Base-by-base conservation (phyloP, 2,797 vertebrate species). In the Acipenser oxyrinchus region DNA sequence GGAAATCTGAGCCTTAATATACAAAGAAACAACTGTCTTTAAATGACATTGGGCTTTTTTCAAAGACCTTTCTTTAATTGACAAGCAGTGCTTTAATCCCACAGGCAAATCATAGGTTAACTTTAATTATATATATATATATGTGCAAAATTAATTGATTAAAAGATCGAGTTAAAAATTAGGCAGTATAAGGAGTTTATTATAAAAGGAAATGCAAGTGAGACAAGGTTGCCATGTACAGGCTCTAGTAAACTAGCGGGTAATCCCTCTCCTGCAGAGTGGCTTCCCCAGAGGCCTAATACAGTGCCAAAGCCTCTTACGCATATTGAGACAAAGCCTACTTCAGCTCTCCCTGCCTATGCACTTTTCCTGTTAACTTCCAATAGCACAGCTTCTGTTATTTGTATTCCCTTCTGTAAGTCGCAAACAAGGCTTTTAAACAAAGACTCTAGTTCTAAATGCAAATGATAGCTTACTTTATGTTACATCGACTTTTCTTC, bases 201-300 rank as follows among this genome's bases (percentile, higher is more conserved):
- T 84, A 87, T 62, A 74, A 75, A 65, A 60, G 65, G 49, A 23
- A 80, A 78, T 80, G 81, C 79, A 78, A 82, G 78, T 71, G 76
- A 85, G 80, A 81, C 77, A 77, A 84, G 86, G 88, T 88, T 81
- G 76, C 84, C 78, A 78, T 85, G 84, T 86, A 86, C 77, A 81
- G 81, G 85, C 81, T 83, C 77, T 81, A 77, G 84, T 80, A 76
- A 84, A 85, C 76, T 74, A 70, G 69, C 72, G 72, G 77, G 73
- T 85, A 88, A 89, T 88, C 86, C 79, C 81, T 75, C 75, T 80
- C 89, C 87, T 52, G 81, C 88, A 87, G 89, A 76, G 82, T 75
- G 80, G 81, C 78, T 87, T 89, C 84, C 88, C 84, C 81, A 85
- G 76, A 88, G 84, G 82, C 86, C 87, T 87, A 85, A 89, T 84